phyloP scores from a whole-genome alignment of 2,797 vertebrate species.

The Halcyon chelicuti region DNA sequence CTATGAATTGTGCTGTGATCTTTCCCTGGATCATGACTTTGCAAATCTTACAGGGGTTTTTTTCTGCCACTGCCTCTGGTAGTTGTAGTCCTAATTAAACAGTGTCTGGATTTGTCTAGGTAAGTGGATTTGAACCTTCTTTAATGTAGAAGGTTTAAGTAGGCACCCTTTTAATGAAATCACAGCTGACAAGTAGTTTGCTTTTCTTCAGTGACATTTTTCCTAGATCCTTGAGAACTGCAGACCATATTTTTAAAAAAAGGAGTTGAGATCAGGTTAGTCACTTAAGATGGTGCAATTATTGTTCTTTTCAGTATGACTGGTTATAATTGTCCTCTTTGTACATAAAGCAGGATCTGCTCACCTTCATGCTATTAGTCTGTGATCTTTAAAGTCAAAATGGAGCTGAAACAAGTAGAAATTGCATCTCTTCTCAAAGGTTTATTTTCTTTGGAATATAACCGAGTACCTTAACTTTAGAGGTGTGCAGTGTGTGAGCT shows the following conservation, averaged over 20 bases:
- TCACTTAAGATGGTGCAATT: background rate
- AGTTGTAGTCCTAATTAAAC: background rate
- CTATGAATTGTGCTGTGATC: background rate
- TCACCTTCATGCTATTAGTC: background rate
- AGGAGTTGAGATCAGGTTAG: background rate
- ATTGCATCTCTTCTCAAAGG: background rate
- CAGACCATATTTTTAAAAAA: background rate
- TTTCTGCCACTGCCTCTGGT: background rate
- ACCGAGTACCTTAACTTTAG: background rate
- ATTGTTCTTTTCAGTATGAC: background rate
- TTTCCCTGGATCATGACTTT: background rate
- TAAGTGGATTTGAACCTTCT: background rate
- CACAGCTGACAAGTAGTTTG: background rate
- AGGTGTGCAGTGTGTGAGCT: background rate
- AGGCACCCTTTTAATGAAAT: background rate
- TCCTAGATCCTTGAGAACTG: background rate
- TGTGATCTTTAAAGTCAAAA: background rate
- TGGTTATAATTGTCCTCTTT: background rate
- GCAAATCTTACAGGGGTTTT: background rate
- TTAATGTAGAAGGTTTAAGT: background rate
- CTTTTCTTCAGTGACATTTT: background rate
- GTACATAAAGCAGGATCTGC: background rate
- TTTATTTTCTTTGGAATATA: background rate
- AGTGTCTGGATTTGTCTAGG: background rate
- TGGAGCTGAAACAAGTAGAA: background rate